Conservation (phyloP, 2,797 vertebrate genomes). For the Glossophaga mutica region DNA sequence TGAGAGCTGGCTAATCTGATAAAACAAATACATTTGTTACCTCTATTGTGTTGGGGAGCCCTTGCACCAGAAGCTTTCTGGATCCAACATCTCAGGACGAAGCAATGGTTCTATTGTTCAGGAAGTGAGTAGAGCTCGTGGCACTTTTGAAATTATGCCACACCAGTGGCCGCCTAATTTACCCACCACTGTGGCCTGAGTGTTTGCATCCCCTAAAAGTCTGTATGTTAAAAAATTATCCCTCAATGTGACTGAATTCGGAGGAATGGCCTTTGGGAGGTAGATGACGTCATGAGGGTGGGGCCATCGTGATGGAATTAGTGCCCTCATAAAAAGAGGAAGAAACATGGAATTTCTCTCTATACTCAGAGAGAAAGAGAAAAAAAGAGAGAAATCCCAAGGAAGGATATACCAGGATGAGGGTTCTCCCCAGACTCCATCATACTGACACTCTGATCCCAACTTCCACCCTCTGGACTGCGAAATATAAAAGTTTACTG, state of each 20-base stretch:
- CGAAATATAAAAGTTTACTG: background rate
- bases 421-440: background rate
- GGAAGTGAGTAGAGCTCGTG: background rate
- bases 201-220: background rate
- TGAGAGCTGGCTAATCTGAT: background rate
- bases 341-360: background rate
- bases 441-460: too few relatives aligned
- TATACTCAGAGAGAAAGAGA: background rate
- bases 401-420: background rate
- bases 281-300: background rate
- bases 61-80: background rate
- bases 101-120: background rate
- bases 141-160: background rate
- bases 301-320: background rate
- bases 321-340: background rate
- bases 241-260: background rate
- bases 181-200: background rate
- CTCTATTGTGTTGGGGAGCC: background rate
- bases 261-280: background rate
- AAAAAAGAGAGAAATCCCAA: background rate
- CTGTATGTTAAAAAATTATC: background rate
- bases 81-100: background rate
- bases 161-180: background rate
- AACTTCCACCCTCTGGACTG: background rate
- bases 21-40: background rate